phyloP scores from a whole-genome alignment of 2,888 invertebrate genomes.

The Megamerina dolium region DNA sequence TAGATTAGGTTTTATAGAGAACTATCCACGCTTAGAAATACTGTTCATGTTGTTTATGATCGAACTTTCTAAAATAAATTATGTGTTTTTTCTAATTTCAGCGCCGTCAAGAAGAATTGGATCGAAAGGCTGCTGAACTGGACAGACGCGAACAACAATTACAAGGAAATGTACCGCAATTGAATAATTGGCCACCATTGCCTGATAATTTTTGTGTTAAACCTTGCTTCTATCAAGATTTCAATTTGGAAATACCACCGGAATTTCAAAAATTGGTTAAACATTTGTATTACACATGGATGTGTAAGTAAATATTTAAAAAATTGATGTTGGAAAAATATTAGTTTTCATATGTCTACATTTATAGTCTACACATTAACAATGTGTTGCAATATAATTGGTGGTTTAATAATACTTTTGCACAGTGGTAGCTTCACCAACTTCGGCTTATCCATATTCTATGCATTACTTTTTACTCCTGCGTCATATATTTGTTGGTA shows the following conservation, averaged over 20 bases:
- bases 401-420: slow-evolving; percentile 73
- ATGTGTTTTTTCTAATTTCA: slow-evolving; percentile 43
- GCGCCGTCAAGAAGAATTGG: slow-evolving; percentile 83
- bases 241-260: slow-evolving; percentile 95
- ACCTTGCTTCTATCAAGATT: slow-evolving; percentile 99
- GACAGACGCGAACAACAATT: slow-evolving; percentile 85
- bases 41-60: no score
- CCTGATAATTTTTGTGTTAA: slow-evolving; percentile 89
- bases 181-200: slow-evolving; percentile 98
- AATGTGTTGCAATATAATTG: slow-evolving; percentile 78
- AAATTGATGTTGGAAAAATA: no score
- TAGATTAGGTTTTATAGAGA: no score
- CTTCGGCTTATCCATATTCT: slow-evolving; percentile 85
- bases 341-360: neutral
- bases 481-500: slow-evolving; percentile 96
- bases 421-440: slow-evolving; percentile 57
- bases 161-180: slow-evolving; percentile 58
- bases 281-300: slow-evolving; percentile 92
- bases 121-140: slow-evolving; percentile 84
- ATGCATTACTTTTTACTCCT: slow-evolving; percentile 85
- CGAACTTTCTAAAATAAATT: no score
- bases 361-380: slow-evolving; percentile 81
- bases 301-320: slow-evolving; percentile 71
- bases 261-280: slow-evolving; percentile 96
- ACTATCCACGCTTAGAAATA: no score